Base-by-base conservation (phyloP, 2,113 vertebrate genomes). In the Megalops atlanticus region DNA sequence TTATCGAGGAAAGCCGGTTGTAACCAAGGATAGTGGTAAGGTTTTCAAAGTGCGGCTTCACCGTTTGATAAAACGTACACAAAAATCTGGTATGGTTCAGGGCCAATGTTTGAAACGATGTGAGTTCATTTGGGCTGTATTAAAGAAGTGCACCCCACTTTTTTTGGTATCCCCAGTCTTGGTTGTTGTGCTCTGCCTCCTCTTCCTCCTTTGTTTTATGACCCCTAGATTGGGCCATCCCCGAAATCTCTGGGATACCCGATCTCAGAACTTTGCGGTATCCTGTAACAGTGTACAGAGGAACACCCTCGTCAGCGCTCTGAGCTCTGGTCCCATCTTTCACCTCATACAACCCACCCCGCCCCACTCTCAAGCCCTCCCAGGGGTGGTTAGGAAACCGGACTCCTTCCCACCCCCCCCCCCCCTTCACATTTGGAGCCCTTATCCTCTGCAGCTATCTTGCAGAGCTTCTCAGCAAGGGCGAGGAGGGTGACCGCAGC, bases 231-330 rank as follows among this genome's bases (percentile, higher is more conserved):
- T n/a, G n/a, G n/a, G n/a, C n/a, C n/a, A n/a, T n/a, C n/a, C n/a
- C n/a, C n/a, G n/a, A n/a, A n/a, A n/a, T n/a, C n/a, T n/a, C n/a
- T n/a, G n/a, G n/a, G n/a, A 92, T 94, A 95, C 86, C 8, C 39
- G 84, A 94, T 90, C 89, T 89, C 81, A 82, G 43, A 49, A 71
- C 83, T 87, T 85, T 83, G 89, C 81, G 84, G 90, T 90, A 89
- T 88, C 91, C 89, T 92, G 84, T 83, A 89, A 88, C 85, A 88
- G 80, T 88, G 86, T 54, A 79, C 3, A n/a, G 43, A 73, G 70
- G 88, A 91, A 88, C 86, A 88, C 87, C 85, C 85, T 82, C 82
- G 81, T 81, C 77, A 84, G 75, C 79, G 82, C 83, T 88, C 83
- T 39, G 27, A 4, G 11, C 4, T 3, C 77, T 35, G 73, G 36